A percentile compares a stretch with the other conserved stretches of the same genome.
Conservation (phyloP, 2,797 vertebrate species). For the Cheirogaleus major region DNA sequence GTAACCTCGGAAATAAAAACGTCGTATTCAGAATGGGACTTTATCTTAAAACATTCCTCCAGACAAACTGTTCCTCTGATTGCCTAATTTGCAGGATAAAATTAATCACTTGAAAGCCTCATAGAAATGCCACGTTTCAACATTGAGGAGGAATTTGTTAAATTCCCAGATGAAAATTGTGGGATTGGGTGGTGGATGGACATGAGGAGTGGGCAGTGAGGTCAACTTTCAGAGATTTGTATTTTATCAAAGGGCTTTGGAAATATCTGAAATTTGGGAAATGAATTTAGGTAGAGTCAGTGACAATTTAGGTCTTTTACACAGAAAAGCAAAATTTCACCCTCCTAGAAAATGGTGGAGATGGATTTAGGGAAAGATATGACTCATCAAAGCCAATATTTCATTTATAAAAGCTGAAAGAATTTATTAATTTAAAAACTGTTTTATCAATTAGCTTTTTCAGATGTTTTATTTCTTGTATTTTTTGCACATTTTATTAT, state of each 20-base stretch:
- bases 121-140: background rate
- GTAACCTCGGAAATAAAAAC: background rate
- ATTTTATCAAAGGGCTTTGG: background rate
- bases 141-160: background rate
- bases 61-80: background rate
- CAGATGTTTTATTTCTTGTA: background rate
- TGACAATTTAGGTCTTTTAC: background rate
- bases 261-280: background rate
- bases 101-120: background rate
- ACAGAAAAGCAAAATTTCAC: background rate
- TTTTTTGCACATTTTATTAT: background rate
- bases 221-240: background rate
- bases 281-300: background rate
- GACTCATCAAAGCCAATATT: background rate
- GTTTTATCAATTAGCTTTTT: background rate
- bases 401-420: background rate
- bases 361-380: background rate
- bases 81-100: background rate
- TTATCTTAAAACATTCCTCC: background rate
- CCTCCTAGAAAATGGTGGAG: background rate
- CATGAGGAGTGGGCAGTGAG: background rate
- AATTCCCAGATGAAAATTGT: background rate
- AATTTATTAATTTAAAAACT: background rate
- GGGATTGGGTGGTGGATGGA: background rate
- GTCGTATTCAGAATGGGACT: background rate